Conservation (phyloP, 2,113 vertebrate genomes). For the Centropus unirufus region DNA sequence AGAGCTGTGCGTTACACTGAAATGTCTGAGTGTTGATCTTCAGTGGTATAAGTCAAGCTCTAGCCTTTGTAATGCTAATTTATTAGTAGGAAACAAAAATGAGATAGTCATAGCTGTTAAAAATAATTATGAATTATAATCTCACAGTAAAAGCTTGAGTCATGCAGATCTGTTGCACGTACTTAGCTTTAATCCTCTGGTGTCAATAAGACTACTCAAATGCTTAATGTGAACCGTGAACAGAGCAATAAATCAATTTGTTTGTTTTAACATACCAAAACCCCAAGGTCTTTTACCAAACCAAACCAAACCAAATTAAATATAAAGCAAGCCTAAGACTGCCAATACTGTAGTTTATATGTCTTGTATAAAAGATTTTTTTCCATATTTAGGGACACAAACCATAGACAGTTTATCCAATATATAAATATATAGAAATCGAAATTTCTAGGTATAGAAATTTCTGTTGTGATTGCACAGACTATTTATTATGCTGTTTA, state of each 20-base stretch:
- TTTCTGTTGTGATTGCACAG: background rate
- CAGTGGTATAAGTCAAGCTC: background rate
- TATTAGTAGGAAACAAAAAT: conserved; percentile 3
- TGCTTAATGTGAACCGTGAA: background rate
- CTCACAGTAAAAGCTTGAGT: background rate
- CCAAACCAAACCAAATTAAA: background rate
- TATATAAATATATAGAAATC: too few species aligned
- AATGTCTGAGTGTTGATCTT: background rate
- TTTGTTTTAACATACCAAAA: background rate
- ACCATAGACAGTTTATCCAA: rapidly evolving
- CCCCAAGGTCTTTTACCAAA: background rate
- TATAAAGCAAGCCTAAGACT: background rate
- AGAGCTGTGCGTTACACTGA: background rate
- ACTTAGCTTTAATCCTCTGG: background rate
- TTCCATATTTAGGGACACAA: background rate
- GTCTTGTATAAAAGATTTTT: background rate
- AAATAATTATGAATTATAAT: conserved; percentile 26
- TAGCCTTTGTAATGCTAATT: background rate
- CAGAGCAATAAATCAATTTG: conserved; percentile 2
- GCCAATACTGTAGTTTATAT: background rate
- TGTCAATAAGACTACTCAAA: conserved; percentile 8
- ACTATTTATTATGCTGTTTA: background rate
- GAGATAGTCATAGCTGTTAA: background rate
- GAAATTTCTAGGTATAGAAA: rapidly evolving
- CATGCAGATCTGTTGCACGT: background rate